These are phyloP conservation scores for Chauna torquata DNA, from an alignment of 2,113 vertebrate genomes.

Conservation along the genomic window DNA sequence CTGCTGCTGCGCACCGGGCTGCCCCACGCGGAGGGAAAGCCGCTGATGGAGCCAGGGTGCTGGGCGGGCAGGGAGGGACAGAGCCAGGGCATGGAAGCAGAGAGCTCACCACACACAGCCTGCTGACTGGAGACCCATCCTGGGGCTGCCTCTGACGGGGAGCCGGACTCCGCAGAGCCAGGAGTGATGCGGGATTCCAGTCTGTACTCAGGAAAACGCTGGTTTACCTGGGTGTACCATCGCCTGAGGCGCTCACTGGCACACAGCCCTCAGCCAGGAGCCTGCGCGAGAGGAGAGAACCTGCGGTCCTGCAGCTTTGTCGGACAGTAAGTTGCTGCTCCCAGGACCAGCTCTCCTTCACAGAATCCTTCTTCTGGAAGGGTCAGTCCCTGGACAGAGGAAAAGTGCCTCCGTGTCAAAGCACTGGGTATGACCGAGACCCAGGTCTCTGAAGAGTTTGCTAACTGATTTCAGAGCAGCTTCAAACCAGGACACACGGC, in stretches of 20 bases:
- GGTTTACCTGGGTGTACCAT: accelerated
- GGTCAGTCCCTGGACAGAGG: neutral
- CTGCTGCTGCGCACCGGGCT: neutral
- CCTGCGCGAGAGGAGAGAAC: neutral
- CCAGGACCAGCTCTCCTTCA: neutral
- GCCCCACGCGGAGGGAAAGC: accelerated
- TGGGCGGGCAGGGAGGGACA: neutral
- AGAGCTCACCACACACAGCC: accelerated
- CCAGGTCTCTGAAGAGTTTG: neutral
- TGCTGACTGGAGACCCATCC: neutral
- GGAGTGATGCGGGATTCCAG: neutral
- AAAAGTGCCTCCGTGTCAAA: neutral
- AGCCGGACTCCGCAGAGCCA: neutral
- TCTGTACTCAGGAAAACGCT: accelerated
- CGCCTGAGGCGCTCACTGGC: accelerated
- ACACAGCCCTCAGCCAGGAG: accelerated
- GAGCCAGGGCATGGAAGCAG: accelerated
- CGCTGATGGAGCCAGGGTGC: neutral
- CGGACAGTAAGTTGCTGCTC: neutral
- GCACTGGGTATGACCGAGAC: neutral
- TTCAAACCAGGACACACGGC: neutral
- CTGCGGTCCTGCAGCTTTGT: neutral
- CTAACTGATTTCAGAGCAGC: neutral
- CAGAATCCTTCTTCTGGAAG: neutral
- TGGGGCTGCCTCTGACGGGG: neutral